Evolutionary conservation across 2,797 vertebrate species (phyloP).

Genomic region (Anguilla megastoma): DNA sequence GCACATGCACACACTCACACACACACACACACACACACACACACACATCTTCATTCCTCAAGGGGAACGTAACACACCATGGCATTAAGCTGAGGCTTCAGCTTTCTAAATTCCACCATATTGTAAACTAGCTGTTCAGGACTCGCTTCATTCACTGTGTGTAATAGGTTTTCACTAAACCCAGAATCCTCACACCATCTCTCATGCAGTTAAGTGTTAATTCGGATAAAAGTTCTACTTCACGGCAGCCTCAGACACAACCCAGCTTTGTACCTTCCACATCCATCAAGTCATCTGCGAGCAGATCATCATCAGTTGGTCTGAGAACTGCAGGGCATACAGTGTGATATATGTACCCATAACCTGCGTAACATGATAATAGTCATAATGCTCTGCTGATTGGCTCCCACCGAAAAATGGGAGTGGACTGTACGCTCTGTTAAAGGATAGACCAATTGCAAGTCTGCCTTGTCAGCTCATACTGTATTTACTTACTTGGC

Average conservation of each 20-base stretch:
- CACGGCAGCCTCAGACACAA: slow-evolving; percentile 43
- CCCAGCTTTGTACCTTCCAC: slow-evolving; percentile 71
- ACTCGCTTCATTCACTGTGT: not conserved
- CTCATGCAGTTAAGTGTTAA: slow-evolving; percentile 28
- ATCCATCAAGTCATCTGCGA: slow-evolving; percentile 79
- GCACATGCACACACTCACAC: slow-evolving; percentile 6
- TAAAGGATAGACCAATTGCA: not conserved
- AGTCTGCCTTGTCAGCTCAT: not conserved
- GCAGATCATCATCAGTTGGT: slow-evolving; percentile 74
- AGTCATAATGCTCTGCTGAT: not conserved
- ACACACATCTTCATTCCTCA: not conserved
- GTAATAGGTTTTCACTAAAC: not conserved
- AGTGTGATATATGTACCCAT: not conserved
- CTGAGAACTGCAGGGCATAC: slow-evolving; percentile 76
- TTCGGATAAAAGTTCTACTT: not conserved
- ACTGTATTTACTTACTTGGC: not conserved
- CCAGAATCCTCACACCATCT: slow-evolving; percentile 19
- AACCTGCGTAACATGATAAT: not conserved
- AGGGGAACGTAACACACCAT: not conserved
- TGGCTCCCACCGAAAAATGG: not conserved
- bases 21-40: not conserved
- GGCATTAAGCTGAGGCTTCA: not conserved
- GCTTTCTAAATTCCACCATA: not conserved
- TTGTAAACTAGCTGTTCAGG: not conserved
- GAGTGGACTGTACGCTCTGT: not conserved